Conservation (phyloP, 2,888 invertebrate species). For the Habroteleia sp. region DNA sequence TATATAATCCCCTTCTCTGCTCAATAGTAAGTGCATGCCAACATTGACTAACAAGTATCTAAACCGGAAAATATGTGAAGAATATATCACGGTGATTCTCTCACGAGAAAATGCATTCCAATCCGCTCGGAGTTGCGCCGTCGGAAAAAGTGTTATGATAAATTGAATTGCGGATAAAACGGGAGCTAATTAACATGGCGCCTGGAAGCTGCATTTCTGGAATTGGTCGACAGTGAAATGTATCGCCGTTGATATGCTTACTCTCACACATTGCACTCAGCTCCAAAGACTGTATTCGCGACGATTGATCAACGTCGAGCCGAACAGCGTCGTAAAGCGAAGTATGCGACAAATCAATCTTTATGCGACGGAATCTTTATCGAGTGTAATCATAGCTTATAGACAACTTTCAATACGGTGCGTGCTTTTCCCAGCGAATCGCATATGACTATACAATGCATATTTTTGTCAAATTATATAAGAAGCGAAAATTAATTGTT, state of each 20-base stretch:
- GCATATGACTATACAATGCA: slow-evolving; percentile 38
- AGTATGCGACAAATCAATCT: slow-evolving; percentile 9
- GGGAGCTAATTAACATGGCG: slow-evolving; percentile 22
- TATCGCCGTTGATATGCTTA: slow-evolving; percentile 14
- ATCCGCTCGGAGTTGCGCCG: slow-evolving; percentile 16
- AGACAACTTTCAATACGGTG: slow-evolving; percentile 9
- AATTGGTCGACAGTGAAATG: slow-evolving; percentile 17
- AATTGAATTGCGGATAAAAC: slow-evolving; percentile 13
- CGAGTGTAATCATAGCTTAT: slow-evolving; percentile 20
- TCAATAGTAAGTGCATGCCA: slow-evolving; percentile 17
- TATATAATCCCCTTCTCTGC: no score
- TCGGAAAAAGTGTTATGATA: slow-evolving; percentile 22
- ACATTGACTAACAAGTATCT: slow-evolving; percentile 23
- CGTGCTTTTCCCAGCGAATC: slow-evolving; percentile 16
- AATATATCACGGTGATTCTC: slow-evolving; percentile 35
- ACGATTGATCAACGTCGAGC: slow-evolving; percentile 19
- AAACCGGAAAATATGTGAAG: slow-evolving; percentile 34
- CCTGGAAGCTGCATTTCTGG: slow-evolving; percentile 11
- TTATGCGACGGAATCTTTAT: slow-evolving; percentile 23
- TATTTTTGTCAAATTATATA: no score
- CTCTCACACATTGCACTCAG: slow-evolving; percentile 8
- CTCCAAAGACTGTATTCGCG: slow-evolving; percentile 6
- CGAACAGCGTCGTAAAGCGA: background rate
- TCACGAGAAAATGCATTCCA: slow-evolving; percentile 27
- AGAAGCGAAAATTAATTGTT: no score